Percentiles rank a stretch among this genome's conserved stretches.
phyloP scores from a whole-genome alignment of 2,888 invertebrate genomes.

The Saturnia pavonia region DNA sequence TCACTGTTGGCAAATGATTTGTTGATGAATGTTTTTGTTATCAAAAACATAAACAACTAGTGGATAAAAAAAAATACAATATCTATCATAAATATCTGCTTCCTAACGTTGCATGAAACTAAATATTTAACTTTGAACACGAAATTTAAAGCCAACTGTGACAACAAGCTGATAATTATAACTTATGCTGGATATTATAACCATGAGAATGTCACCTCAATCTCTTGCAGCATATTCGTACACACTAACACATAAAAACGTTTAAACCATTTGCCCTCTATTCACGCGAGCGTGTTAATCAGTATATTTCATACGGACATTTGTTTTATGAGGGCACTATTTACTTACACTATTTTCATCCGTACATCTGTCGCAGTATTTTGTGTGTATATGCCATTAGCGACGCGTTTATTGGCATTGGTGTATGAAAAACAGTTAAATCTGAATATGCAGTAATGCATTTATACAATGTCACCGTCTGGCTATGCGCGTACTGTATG shows the following conservation, averaged over 20 bases:
- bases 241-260: constrained; percentile 6
- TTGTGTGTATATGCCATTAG: constrained; percentile 39
- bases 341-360: constrained; percentile 14
- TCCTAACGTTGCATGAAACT: neutral
- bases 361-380: constrained; percentile 27
- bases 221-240: neutral
- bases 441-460: constrained; percentile 30
- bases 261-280: neutral
- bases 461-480: constrained; percentile 38
- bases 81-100: neutral
- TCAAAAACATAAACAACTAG: too few relatives aligned
- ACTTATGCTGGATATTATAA: neutral
- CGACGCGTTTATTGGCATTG: constrained; percentile 34
- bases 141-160: constrained; percentile 3
- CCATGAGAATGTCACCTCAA: constrained; percentile 6
- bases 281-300: constrained; percentile 21
- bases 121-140: neutral
- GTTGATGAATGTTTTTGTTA: too few relatives aligned
- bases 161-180: constrained; percentile 5
- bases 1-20: too few relatives aligned
- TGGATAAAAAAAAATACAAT: too few relatives aligned
- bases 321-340: constrained; percentile 21
- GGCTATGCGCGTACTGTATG: constrained; percentile 30
- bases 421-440: constrained; percentile 36
- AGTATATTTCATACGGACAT: constrained; percentile 18